Base-by-base conservation (phyloP, 64 coral and sea anemone species). In the Porites lutea region DNA sequence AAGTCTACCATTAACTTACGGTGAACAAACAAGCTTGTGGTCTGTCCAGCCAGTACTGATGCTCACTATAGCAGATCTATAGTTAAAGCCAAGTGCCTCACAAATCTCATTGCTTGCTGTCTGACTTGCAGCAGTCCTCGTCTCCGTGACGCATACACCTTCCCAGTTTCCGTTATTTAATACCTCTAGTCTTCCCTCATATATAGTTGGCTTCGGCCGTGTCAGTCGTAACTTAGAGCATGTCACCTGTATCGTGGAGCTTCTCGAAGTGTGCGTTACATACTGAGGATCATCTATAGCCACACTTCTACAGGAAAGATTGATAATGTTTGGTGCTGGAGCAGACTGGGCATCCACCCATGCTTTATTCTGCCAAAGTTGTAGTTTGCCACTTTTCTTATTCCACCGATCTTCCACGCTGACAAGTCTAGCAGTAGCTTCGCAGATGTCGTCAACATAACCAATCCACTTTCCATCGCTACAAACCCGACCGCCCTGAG, bases 101-200 rank as follows among this genome's bases (percentile, higher is more conserved):
- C 86, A 88, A 75, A 55, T 53, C 52, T 88, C 27, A 37, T 37
- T 37, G 27, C 0, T 14, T 9, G 7, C 54, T 0, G 71, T 12
- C 45, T n/a, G 18, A 2, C 5, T 4, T 27, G 21, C 10, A 0
- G 13, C 23, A 3, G 16, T 19, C 21, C 48, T n/a, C 2, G 8
- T 53, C 53, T 5, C 16, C 16, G 70, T 21, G 20, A 88, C 46
- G 19, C 86, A 88, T 0, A 88, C 23, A 44, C 86, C 86, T 60
- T 88, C 71, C 86, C 86, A 88, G 0, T 19, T 44, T 37, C 71
- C 51, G n/a, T 78, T 15, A 14, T 7, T 68, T 27, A 89, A 23
- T 37, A 89, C 75, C 67, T 89, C 88, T 63, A 89, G 43, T 64
- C 43, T 66, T 23, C 74, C 88, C 67, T 89, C 88, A 52, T 89